phyloP scores from a whole-genome alignment of 2,113 vertebrate species.

The Perognathus longimembris region DNA sequence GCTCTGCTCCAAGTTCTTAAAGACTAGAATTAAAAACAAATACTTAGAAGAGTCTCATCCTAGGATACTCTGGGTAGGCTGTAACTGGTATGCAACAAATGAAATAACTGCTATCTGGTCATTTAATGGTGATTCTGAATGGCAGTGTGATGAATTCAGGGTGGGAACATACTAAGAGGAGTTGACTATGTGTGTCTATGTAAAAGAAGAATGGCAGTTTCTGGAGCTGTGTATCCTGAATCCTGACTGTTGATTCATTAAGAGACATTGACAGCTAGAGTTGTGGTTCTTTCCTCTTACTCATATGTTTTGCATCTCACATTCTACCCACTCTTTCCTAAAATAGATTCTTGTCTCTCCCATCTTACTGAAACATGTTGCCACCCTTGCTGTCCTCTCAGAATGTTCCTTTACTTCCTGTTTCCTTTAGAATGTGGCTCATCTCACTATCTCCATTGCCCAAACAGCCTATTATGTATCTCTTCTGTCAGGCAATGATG shows the following conservation, averaged over 20 bases:
- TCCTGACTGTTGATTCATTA: neutral
- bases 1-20: neutral
- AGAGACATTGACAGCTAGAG: neutral
- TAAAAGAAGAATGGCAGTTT: neutral
- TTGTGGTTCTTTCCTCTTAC: neutral
- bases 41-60: neutral
- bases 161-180: neutral
- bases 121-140: neutral
- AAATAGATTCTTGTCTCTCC: neutral
- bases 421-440: neutral
- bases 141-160: neutral
- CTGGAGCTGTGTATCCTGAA: neutral
- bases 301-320: neutral
- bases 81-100: neutral
- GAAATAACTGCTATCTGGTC: neutral
- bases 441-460: neutral
- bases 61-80: neutral
- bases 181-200: neutral
- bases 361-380: neutral
- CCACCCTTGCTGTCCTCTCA: neutral
- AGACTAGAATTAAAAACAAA: slow-evolving; percentile 49
- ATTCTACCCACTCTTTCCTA: neutral
- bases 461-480: neutral
- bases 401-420: neutral
- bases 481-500: neutral